Evolutionary conservation across 2,888 invertebrate genomes (phyloP), one percentile per base, ranked within the genome.

Genomic region (Scotopteryx bipunctaria): DNA sequence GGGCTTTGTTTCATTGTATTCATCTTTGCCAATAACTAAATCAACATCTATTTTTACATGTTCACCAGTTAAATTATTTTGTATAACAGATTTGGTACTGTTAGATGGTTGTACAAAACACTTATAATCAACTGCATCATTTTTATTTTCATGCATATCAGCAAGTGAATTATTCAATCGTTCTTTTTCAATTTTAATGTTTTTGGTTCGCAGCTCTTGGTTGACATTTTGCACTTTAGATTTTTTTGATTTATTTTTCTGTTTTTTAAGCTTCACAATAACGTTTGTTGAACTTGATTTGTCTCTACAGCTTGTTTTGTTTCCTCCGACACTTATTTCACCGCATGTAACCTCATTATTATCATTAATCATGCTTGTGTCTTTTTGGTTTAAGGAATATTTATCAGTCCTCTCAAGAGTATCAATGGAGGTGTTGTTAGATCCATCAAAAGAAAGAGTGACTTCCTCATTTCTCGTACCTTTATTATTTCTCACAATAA

Each of bases 181-280:
- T n/a, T n/a, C 4, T 19, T 31, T 32, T 32, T 15, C 11, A 32
- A n/a, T n/a, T n/a, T n/a, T n/a, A n/a, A 15, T n/a, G 5, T 8
- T 21, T 37, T 46, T 32, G 13, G 9, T 11, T 40, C 5, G 15
- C 5, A 32, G 19, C 2, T 36, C 21, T n/a, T 16, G 6, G 38
- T 5, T 8, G 13, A 36, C n/a, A 6, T 15, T 13, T 35, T 41
- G 41, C 8, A 4, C 17, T 38, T 31, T 38, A 6, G 14, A 19
- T 15, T 8, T 9, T 19, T 46, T 42, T 5, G n/a, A 17, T 16
- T 27, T 35, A 25, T 33, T 38, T 41, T 41, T 44, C 31, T 43
- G 29, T 41, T 48, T n/a, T n/a, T n/a, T 48, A 46, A 33, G 42
- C 9, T 43, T 41, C 17, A 48, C 40, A 25, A 49, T 49, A 9